A percentile compares a stretch with the other conserved stretches of the same genome.
phyloP scores from a whole-genome alignment of 2,888 invertebrate species.

The Hypolimnas misippus region DNA sequence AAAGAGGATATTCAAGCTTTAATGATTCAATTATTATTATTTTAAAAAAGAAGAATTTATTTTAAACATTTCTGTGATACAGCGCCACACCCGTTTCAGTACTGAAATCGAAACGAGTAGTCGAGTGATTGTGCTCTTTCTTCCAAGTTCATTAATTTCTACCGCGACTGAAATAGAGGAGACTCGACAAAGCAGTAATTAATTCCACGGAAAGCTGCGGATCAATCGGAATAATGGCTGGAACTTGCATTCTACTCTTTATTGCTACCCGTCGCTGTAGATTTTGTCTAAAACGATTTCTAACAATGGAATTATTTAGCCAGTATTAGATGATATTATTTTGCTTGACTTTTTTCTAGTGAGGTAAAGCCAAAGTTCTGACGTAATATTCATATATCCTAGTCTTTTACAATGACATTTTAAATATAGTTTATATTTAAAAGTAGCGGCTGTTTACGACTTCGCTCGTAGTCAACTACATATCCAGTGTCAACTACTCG shows the following conservation, averaged over 20 bases:
- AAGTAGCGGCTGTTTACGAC: no score
- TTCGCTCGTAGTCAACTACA: no score
- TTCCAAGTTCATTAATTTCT: conserved; percentile 58
- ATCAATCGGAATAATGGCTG: conserved; percentile 72
- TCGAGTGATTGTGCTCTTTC: conserved; percentile 50
- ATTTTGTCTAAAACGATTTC: conserved; percentile 3
- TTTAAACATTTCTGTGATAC: background rate
- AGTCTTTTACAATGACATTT: no score
- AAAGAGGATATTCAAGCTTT: no score
- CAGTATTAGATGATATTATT: background rate
- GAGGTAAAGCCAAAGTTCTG: background rate
- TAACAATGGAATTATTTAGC: conserved; percentile 2
- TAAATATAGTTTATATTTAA: no score
- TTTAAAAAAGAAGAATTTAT: no score
- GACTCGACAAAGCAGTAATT: conserved; percentile 63
- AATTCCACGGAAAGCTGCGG: conserved; percentile 70
- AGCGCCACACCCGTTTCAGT: conserved; percentile 10
- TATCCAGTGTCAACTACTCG: no score
- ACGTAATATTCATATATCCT: background rate
- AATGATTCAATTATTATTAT: no score
- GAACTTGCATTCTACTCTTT: conserved; percentile 54
- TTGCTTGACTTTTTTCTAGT: background rate
- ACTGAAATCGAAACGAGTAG: conserved; percentile 32
- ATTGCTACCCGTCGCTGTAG: conserved; percentile 39
- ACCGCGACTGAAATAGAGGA: conserved; percentile 55